These are phyloP conservation scores for Lonchura striata DNA, from an alignment of 2,113 vertebrate species.

Conservation along the genomic window DNA sequence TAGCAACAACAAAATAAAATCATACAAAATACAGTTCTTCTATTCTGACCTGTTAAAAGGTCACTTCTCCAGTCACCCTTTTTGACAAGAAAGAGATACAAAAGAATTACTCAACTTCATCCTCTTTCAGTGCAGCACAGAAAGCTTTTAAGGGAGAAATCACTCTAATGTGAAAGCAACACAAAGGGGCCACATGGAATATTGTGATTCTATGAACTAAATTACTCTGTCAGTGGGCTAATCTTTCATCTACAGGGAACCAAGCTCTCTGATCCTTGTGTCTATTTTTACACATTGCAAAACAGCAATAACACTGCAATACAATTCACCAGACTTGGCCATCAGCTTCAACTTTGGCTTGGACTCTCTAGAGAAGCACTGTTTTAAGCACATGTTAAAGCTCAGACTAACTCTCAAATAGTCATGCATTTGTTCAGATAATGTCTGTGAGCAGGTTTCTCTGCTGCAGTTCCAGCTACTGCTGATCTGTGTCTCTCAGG, in stretches of 20 bases:
- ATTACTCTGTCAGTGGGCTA: neutral
- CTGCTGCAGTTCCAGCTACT: neutral
- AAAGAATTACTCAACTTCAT: neutral
- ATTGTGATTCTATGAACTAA: neutral
- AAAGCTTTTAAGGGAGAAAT: conserved; percentile 15
- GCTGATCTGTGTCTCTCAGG: neutral
- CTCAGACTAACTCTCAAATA: neutral
- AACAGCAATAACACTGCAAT: neutral
- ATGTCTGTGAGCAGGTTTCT: neutral
- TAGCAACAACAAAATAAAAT: neutral
- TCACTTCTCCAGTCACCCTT: neutral
- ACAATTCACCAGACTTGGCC: neutral
- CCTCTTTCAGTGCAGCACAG: neutral
- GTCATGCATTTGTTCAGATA: neutral
- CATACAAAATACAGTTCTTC: neutral
- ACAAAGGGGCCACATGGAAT: neutral
- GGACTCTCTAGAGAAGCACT: neutral
- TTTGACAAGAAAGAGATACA: neutral
- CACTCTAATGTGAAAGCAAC: neutral
- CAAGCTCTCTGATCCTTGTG: neutral
- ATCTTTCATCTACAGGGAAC: neutral
- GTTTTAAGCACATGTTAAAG: neutral
- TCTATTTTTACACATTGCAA: neutral
- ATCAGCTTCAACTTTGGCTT: neutral
- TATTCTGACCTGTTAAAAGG: neutral